Percentiles rank a stretch among this genome's conserved stretches.
Evolutionary conservation across 2,888 invertebrate species (phyloP).

Genomic region (Ochropleura leucogaster): DNA sequence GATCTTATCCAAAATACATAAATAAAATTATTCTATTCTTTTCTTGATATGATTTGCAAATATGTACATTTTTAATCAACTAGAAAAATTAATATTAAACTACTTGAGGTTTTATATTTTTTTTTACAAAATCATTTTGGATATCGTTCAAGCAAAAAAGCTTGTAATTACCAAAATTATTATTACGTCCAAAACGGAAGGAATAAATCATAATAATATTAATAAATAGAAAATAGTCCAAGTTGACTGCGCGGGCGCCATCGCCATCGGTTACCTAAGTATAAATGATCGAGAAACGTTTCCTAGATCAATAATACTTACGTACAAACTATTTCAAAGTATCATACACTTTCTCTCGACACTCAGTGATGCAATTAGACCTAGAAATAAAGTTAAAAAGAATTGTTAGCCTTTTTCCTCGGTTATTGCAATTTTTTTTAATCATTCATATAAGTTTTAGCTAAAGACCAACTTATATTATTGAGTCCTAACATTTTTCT

Average conservation of each 20-base stretch:
- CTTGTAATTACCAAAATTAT: background rate
- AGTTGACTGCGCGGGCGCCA: background rate
- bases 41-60: too few species aligned
- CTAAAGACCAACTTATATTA: too few species aligned
- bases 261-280: slow-evolving; percentile 36
- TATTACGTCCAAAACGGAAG: background rate
- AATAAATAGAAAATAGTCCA: slow-evolving; percentile 5
- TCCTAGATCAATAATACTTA: slow-evolving; percentile 50
- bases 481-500: too few species aligned
- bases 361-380: slow-evolving; percentile 37
- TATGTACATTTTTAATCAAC: too few species aligned
- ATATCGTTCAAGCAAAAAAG: background rate
- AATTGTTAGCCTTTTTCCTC: background rate
- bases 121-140: background rate
- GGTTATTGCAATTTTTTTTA: background rate
- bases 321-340: slow-evolving; percentile 47
- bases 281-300: slow-evolving; percentile 49
- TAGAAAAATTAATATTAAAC: too few species aligned
- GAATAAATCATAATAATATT: slow-evolving; percentile 6
- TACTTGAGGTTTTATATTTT: background rate
- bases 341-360: slow-evolving; percentile 45
- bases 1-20: too few species aligned
- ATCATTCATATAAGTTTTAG: too few species aligned
- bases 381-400: background rate
- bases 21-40: too few species aligned